Percentiles rank a stretch among this genome's conserved stretches.
phyloP scores from a whole-genome alignment of 2,888 invertebrate species.

The Zele albiditarsus region DNA sequence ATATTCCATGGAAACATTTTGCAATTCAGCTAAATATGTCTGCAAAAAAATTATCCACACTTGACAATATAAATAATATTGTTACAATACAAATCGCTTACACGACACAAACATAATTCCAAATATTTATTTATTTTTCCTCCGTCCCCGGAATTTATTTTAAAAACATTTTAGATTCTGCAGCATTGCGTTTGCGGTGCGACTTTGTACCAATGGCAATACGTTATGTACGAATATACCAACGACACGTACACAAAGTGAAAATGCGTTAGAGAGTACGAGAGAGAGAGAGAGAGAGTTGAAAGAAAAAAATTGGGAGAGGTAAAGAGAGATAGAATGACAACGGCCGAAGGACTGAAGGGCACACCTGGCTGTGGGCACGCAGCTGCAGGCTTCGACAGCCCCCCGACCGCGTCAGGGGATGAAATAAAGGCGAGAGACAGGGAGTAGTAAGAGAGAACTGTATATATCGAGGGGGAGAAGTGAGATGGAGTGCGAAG shows the following conservation, averaged over 20 bases:
- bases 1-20: not conserved
- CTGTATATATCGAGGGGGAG: constrained; percentile 60
- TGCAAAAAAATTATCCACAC: too few relatives aligned
- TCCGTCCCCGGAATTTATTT: too few relatives aligned
- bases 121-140: not conserved
- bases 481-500: constrained; percentile 62
- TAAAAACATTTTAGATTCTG: too few relatives aligned
- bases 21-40: too few relatives aligned
- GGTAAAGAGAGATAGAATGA: constrained; percentile 35
- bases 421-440: constrained; percentile 59
- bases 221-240: not conserved
- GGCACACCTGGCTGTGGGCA: constrained; percentile 68
- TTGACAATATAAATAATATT: too few relatives aligned
- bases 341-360: constrained; percentile 50
- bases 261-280: not conserved
- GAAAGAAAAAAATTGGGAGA: constrained; percentile 33
- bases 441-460: not conserved
- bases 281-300: not conserved
- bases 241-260: not conserved
- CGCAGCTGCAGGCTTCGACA: constrained; percentile 66
- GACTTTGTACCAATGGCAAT: not conserved
- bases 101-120: not conserved
- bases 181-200: too few relatives aligned
- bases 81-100: too few relatives aligned
- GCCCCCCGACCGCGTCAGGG: constrained; percentile 64